phyloP scores from a whole-genome alignment of 2,113 vertebrate genomes.

The Tor tambroides region DNA sequence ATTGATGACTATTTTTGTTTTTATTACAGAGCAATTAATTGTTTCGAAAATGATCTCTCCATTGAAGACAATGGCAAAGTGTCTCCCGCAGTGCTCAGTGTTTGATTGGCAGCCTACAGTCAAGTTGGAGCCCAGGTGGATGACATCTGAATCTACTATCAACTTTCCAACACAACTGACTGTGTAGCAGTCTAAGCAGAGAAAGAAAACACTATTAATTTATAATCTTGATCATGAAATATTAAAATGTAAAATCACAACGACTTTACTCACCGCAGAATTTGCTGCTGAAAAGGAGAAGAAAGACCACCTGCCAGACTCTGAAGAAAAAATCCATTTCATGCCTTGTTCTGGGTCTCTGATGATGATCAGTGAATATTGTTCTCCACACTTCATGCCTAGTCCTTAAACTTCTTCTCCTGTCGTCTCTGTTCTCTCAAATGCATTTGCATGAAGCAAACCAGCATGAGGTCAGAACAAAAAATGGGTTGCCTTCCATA shows the following conservation, averaged over 20 bases:
- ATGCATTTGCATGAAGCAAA: background rate
- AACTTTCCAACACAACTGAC: slow-evolving; percentile 59
- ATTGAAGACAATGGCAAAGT: slow-evolving; percentile 56
- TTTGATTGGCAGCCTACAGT: slow-evolving; percentile 67
- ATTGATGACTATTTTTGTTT: slow-evolving; percentile 59
- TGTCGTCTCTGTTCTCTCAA: background rate
- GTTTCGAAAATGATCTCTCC: background rate
- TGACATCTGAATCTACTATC: slow-evolving; percentile 62
- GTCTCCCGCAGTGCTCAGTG: slow-evolving; percentile 41
- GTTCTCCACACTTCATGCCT: background rate
- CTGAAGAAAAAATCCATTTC: slow-evolving; percentile 62
- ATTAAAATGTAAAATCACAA: background rate
- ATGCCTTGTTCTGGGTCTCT: slow-evolving; percentile 20
- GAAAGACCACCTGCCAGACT: slow-evolving; percentile 51
- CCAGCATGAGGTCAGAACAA: background rate
- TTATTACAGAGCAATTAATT: slow-evolving; percentile 61
- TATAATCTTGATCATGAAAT: background rate
- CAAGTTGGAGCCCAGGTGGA: slow-evolving; percentile 73
- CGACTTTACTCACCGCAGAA: slow-evolving; percentile 61
- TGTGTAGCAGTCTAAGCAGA: slow-evolving; percentile 26
- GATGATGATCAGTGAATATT: background rate
- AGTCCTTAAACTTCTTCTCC: background rate
- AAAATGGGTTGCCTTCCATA: background rate
- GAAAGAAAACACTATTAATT: background rate
- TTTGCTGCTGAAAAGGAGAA: slow-evolving; percentile 57